These are phyloP conservation scores for Chrysocyon brachyurus DNA, from an alignment of 2,797 vertebrate genomes.

Conservation along the genomic window DNA sequence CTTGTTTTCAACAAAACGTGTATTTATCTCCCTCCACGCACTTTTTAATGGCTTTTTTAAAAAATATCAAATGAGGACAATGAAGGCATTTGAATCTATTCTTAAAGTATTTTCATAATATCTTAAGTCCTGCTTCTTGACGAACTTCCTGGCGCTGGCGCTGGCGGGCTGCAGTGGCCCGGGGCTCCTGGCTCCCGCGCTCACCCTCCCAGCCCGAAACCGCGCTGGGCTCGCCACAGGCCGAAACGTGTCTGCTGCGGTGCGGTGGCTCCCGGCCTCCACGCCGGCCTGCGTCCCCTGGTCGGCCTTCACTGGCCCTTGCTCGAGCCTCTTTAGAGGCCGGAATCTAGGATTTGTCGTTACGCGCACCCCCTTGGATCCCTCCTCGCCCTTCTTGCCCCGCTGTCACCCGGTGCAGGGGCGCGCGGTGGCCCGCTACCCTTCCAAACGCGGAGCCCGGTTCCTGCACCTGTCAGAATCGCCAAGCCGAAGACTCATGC, in stretches of 20 bases:
- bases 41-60: neutral
- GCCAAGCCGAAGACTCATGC: neutral
- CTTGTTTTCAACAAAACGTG: neutral
- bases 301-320: accelerated
- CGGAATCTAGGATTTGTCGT: neutral
- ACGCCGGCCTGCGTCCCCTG: accelerated
- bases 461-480: neutral
- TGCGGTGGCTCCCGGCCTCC: neutral
- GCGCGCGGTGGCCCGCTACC: neutral
- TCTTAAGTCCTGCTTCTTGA: neutral
- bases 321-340: neutral
- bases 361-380: neutral
- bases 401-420: neutral
- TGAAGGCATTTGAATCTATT: neutral
- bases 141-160: no score
- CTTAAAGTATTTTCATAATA: neutral
- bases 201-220: neutral
- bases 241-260: accelerated
- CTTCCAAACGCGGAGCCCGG: neutral
- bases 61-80: neutral
- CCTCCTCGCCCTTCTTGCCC: neutral
- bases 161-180: no score
- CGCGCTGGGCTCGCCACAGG: neutral
- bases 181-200: accelerated
- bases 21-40: neutral